Base-by-base conservation (phyloP, 2,113 vertebrate species). In the Morone chrysops region DNA sequence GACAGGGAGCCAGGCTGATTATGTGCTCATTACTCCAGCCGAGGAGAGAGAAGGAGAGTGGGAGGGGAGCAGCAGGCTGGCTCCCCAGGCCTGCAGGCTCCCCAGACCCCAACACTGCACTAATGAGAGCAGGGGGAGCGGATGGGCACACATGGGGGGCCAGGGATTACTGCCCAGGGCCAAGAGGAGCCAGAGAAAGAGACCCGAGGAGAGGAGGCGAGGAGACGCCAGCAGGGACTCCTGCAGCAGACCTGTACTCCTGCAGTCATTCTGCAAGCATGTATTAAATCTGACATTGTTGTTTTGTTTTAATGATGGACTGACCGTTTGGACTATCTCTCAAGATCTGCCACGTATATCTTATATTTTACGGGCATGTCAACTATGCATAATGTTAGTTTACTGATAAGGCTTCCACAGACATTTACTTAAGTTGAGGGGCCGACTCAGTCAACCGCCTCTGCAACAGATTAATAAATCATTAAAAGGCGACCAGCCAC, bases 41-140 rank as follows among this genome's bases (percentile, higher is more conserved):
- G 81, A 73, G 82, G 89, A 84, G 78, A 67, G 84, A 75, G 84
- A 67, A 69, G 47, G 74, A 68, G 90, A 85, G 85, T 78, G 87
- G 86, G 87, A 86, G 87, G 89, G 72, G 85, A 88, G 87, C 88
- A 92, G 92, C 80, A 89, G 89, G 90, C 90, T 88, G 90, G 70
- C 92, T 93, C 92, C 90, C 89, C 91, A 90, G 92, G 92, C 91
- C 89, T 90, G 82, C 90, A 90, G 91, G 87, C 91, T 92, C 91
- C 92, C 93, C 77, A 88, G 85, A 88, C 91, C 89, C 90, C 86
- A 86, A 79, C 90, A 50, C 90, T 85, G 86, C 90, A 86, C 92
- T 95, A 95, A 95, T 95, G 94, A 95, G 94, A 94, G 92, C 90
- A 89, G 85, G 82, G 92, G 93, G 92, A 94, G 88, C 88, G 91